A percentile compares a stretch with the other conserved stretches of the same genome.
Conservation (phyloP, 2,113 vertebrate genomes). For the Rhabdornis inornatus region DNA sequence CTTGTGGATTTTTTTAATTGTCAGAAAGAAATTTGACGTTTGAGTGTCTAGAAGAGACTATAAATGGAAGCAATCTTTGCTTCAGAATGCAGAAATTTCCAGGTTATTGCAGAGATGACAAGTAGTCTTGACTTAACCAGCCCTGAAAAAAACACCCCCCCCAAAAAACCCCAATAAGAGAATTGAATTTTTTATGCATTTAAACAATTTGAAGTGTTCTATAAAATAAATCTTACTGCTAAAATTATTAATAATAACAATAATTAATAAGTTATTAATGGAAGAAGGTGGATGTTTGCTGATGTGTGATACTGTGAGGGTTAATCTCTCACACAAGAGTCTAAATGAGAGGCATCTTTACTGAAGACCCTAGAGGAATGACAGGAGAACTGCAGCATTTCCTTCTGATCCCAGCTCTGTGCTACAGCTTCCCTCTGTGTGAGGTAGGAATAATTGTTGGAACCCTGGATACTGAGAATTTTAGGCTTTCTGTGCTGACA, state of each 20-base stretch:
- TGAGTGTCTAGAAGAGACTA: conserved; percentile 80
- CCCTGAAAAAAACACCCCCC: background rate
- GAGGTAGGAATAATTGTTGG: background rate
- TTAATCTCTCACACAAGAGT: background rate
- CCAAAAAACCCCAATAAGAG: rapidly evolving
- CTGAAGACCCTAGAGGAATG: background rate
- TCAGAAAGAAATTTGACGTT: conserved; percentile 72
- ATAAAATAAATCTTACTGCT: background rate
- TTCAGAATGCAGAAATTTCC: conserved; percentile 61
- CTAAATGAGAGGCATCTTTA: background rate
- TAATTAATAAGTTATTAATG: background rate
- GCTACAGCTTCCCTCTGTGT: background rate
- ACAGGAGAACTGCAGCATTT: background rate
- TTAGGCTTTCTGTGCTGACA: too few species aligned
- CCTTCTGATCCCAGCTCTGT: background rate
- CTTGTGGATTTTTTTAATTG: background rate
- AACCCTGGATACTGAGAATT: too few species aligned
- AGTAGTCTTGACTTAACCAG: conserved; percentile 47
- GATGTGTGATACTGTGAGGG: background rate
- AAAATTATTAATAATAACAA: background rate
- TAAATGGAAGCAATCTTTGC: conserved; percentile 79
- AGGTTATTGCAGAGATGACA: conserved; percentile 69
- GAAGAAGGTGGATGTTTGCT: background rate
- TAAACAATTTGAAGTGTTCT: background rate
- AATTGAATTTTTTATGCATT: background rate